These are phyloP conservation scores for Erynnis tages DNA, from an alignment of 2,888 invertebrate species.

Conservation along the genomic window DNA sequence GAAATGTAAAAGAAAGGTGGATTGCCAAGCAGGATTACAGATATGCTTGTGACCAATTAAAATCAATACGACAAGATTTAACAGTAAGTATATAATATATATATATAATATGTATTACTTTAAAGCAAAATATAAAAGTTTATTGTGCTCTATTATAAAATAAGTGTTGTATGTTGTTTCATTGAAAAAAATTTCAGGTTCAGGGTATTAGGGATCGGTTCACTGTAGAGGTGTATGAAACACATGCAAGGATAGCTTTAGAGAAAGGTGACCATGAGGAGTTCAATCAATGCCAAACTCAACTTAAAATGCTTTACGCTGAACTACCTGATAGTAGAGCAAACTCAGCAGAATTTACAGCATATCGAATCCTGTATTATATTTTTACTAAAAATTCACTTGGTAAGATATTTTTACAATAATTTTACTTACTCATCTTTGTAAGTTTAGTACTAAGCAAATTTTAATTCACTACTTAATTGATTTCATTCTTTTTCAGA, in stretches of 20 bases:
- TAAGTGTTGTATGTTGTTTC: neutral
- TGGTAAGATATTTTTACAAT: no score
- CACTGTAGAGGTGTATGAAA: conserved; percentile 99
- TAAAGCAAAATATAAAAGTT: no score
- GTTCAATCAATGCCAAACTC: conserved; percentile 99
- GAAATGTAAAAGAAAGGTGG: conserved; percentile 96
- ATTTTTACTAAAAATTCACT: conserved; percentile 98
- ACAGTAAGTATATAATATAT: conserved; percentile 85
- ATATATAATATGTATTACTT: no score
- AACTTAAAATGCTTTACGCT: conserved; percentile 95
- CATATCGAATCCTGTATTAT: conserved; percentile 98
- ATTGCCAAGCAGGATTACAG: conserved; percentile 94
- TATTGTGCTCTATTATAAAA: no score
- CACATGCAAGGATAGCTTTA: conserved; percentile 97
- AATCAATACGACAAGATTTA: conserved; percentile 98
- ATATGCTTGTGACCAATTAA: conserved; percentile 98
- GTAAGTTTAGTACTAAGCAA: no score
- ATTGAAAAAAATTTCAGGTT: conserved; percentile 81
- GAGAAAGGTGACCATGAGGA: conserved; percentile 99
- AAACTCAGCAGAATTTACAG: conserved; percentile 95
- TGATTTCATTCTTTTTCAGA: conserved; percentile 80
- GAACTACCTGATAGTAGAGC: conserved; percentile 85
- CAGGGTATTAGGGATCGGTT: conserved; percentile 97
- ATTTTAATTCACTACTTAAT: neutral
- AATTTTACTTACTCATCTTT: no score